Evolutionary conservation across 2,797 vertebrate genomes (phyloP), one percentile per base, ranked within the genome.

Genomic region (Phylloscopus collybita): DNA sequence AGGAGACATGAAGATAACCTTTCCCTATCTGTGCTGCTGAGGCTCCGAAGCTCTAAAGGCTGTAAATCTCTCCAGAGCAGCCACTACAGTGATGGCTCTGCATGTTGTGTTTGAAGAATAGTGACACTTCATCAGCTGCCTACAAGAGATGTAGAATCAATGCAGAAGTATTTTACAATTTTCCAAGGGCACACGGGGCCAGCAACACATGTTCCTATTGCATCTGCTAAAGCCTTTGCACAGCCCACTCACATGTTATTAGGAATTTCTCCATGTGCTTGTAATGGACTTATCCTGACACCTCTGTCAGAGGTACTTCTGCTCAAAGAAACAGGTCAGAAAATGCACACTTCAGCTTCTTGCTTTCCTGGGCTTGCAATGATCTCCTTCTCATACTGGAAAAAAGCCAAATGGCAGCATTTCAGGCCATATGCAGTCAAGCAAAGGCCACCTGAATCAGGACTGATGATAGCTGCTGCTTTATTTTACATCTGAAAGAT

Each of bases 41-140:
- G 86, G 53, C 50, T 91, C 65, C 71, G 73, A 86, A 92, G 71
- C 45, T 90, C 61, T 65, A 78, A 89, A 93, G 74, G 57, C 72
- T 83, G 65, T 61, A 83, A 87, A 87, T 92, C 69, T 78, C 86
- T 67, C 65, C 75, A 78, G 50, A 92, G 65, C 0, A 4, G 72
- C 65, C 69, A 83, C 51, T 82, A 59, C 67, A 82, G 69, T 21
- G n/a, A 92, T 21, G 67, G 53, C 36, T 92, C 49, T 83, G 38
- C 71, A 65, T 51, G 57, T 34, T 71, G 71, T 71, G 38, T 65
- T 76, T 92, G 88, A 96, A 93, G 74, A 92, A 95, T 2, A 91
- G 67, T 83, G 91, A 78, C 81, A 91, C 75, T 93, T 93, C 45
- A 92, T 92, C 88, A 87, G 54, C 65, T 89, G 65, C 86, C 50